Conservation (phyloP, 2,888 invertebrate species). For the Tortrix viridana region DNA sequence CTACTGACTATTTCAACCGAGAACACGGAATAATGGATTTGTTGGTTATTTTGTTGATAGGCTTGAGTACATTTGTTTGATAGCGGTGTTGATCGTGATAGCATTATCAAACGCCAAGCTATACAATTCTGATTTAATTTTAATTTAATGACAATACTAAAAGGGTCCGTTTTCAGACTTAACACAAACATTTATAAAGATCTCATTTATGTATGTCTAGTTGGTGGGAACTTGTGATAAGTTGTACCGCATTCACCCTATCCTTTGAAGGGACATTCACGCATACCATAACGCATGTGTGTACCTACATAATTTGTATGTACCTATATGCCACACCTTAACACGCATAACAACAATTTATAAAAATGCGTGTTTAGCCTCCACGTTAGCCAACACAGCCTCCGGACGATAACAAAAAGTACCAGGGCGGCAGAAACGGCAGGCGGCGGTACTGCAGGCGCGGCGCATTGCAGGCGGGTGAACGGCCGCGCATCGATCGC, state of each 20-base stretch:
- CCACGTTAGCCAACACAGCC: conserved; percentile 38
- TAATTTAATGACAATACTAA: neutral
- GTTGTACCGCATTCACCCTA: neutral
- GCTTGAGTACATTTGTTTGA: conserved; percentile 2
- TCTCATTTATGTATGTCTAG: too few species aligned
- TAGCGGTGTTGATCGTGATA: neutral
- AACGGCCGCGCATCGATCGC: conserved; percentile 82
- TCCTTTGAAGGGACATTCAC: neutral
- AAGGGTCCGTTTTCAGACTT: too few species aligned
- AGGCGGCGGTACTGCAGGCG: conserved; percentile 50
- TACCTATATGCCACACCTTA: too few species aligned
- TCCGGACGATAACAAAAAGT: conserved; percentile 50
- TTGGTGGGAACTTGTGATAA: conserved; percentile 2
- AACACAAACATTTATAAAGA: too few species aligned
- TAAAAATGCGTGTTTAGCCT: too few species aligned
- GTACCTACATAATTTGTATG: neutral
- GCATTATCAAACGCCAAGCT: neutral
- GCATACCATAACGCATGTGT: neutral
- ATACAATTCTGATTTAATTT: neutral
- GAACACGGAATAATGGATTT: conserved; percentile 6
- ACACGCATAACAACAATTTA: too few species aligned
- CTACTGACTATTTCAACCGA: conserved; percentile 17
- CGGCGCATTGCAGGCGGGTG: conserved; percentile 83
- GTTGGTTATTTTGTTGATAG: neutral
- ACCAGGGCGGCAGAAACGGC: conserved; percentile 67